Percentiles rank a stretch among this genome's conserved stretches.
Conservation (phyloP, 1,140 invertebrate species). For the Drosophila sechellia region DNA sequence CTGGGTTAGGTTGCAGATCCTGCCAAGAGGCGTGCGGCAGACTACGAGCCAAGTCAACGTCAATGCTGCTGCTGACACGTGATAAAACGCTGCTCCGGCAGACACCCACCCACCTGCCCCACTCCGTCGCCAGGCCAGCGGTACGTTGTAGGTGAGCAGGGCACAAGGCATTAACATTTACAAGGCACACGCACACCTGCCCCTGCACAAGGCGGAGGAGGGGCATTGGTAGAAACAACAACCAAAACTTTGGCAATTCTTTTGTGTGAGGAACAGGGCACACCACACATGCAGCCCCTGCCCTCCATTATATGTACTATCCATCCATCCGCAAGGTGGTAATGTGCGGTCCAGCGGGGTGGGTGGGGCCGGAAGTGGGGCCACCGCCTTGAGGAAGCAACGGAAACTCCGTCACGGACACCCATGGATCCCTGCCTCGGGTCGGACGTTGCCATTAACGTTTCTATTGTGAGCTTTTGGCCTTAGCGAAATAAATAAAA, state of each 20-base stretch:
- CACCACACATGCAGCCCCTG: conserved; percentile 10
- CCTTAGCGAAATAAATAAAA: conserved; percentile 81
- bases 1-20: conserved; percentile 22
- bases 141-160: conserved; percentile 70
- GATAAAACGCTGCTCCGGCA: conserved; percentile 74
- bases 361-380: conserved; percentile 25
- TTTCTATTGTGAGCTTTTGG: conserved; percentile 82
- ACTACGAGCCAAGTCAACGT: conserved; percentile 54
- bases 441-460: conserved; percentile 71
- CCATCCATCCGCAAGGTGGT: conserved; percentile 35
- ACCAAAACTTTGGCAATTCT: conserved; percentile 76
- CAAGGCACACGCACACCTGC: conserved; percentile 60
- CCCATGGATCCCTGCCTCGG: conserved; percentile 42
- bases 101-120: conserved; percentile 12
- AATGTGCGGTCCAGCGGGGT: conserved; percentile 48
- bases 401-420: conserved; percentile 77
- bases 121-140: conserved; percentile 19
- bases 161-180: conserved; percentile 80
- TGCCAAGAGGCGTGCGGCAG: conserved; percentile 42
- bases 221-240: conserved; percentile 57
- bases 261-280: conserved; percentile 50
- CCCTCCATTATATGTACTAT: conserved; percentile 24
- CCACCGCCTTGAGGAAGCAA: conserved; percentile 69
- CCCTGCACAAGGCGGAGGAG: conserved; percentile 6
- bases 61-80: conserved; percentile 79